A percentile compares a stretch with the other conserved stretches of the same genome.
Evolutionary conservation across 2,888 invertebrate genomes (phyloP).

Genomic region (Thalpophila matura): DNA sequence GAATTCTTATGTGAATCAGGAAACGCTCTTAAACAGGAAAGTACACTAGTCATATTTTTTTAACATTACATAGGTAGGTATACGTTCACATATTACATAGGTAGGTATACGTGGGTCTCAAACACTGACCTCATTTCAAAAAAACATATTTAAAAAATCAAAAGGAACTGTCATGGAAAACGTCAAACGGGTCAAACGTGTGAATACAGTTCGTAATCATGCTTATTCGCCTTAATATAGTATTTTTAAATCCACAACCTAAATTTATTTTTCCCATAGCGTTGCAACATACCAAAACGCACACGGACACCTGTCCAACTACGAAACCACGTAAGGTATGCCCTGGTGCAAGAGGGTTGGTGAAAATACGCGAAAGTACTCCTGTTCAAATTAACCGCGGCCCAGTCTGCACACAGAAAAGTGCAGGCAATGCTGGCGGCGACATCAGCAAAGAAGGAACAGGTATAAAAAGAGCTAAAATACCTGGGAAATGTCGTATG

Average conservation of each 20-base stretch:
- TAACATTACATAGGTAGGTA: no score
- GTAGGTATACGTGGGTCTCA: no score
- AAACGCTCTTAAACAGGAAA: no score
- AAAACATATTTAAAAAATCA: no score
- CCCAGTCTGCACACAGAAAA: neutral
- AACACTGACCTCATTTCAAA: no score
- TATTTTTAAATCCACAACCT: constrained; percentile 35
- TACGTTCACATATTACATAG: no score
- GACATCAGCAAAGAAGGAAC: neutral
- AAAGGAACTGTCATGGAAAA: constrained; percentile 23
- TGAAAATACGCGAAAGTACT: neutral
- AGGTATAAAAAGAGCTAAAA: constrained; percentile 66
- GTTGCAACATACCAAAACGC: constrained; percentile 53
- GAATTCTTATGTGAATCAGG: no score
- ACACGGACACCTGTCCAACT: constrained; percentile 54
- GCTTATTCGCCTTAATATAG: constrained; percentile 54
- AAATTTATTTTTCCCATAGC: constrained; percentile 52
- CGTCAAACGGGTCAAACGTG: neutral
- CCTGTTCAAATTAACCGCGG: neutral
- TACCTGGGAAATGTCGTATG: constrained; percentile 88
- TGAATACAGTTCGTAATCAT: constrained; percentile 49
- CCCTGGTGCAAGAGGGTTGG: constrained; percentile 18
- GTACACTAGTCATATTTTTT: no score
- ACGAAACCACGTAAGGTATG: constrained; percentile 8
- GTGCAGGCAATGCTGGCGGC: neutral